These are phyloP conservation scores for Linnaemya tessellans DNA, from an alignment of 2,888 invertebrate genomes.

Conservation along the genomic window DNA sequence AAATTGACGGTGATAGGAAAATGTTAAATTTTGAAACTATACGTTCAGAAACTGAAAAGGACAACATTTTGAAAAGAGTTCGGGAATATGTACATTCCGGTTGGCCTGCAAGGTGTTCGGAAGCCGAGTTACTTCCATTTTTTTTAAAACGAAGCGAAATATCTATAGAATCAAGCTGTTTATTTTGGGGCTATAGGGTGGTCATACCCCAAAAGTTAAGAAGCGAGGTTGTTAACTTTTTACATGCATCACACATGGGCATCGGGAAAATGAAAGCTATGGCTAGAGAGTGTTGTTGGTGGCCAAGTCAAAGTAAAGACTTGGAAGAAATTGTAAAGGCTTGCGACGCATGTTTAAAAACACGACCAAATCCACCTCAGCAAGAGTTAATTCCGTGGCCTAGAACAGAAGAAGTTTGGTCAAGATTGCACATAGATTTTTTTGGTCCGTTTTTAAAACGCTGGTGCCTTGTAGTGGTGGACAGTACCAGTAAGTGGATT, in stretches of 20 bases:
- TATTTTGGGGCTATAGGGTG: slow-evolving; percentile 69
- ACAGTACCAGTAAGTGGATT: too few relatives aligned
- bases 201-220: slow-evolving; percentile 47
- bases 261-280: slow-evolving; percentile 52
- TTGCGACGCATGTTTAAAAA: slow-evolving; percentile 60
- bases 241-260: slow-evolving; percentile 71
- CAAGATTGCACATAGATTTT: slow-evolving; percentile 61
- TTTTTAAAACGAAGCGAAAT: slow-evolving; percentile 55
- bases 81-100: background rate
- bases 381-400: slow-evolving; percentile 67
- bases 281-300: slow-evolving; percentile 75
- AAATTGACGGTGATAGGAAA: background rate
- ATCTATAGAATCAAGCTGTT: slow-evolving; percentile 46
- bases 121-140: slow-evolving; percentile 42
- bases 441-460: slow-evolving; percentile 59
- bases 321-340: slow-evolving; percentile 56
- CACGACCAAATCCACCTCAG: slow-evolving; percentile 39
- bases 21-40: background rate
- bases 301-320: slow-evolving; percentile 70
- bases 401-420: slow-evolving; percentile 51
- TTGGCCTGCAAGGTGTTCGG: slow-evolving; percentile 40
- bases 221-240: slow-evolving; percentile 36
- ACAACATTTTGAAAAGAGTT: slow-evolving; percentile 22
- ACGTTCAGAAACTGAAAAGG: background rate
- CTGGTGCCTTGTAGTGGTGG: slow-evolving; percentile 70